Evolutionary conservation across 2,797 vertebrate genomes (phyloP).

Genomic region (Chlorospingus flavigularis): DNA sequence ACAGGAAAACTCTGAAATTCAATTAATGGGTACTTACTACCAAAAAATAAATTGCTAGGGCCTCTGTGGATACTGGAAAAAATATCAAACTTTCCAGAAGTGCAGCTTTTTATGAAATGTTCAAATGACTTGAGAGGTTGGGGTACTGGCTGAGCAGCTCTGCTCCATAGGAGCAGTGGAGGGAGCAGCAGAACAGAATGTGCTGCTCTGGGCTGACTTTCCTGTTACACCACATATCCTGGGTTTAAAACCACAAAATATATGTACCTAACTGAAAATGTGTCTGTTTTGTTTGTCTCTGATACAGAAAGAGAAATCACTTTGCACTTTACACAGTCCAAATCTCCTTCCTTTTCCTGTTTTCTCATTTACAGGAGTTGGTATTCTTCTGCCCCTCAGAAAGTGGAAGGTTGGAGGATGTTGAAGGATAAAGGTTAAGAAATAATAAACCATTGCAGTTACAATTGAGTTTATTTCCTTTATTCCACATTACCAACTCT

Average conservation of each 20-base stretch:
- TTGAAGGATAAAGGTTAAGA: background rate
- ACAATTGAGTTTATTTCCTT: background rate
- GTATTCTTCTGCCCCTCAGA: background rate
- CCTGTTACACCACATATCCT: background rate
- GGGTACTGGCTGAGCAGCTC: background rate
- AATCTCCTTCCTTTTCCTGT: background rate
- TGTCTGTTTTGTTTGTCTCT: background rate
- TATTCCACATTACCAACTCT: background rate
- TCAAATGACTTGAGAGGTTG: background rate
- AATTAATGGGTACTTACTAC: slow-evolving; percentile 3
- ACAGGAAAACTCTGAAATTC: slow-evolving; percentile 39
- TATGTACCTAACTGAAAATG: background rate
- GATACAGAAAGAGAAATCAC: background rate
- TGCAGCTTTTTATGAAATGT: background rate
- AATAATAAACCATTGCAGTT: background rate
- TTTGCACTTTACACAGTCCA: background rate
- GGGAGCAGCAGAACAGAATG: background rate
- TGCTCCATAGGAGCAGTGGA: background rate
- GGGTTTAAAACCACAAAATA: background rate
- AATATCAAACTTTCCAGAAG: background rate
- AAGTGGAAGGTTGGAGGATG: background rate
- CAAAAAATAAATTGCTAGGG: background rate
- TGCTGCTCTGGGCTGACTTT: background rate
- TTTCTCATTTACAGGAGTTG: background rate
- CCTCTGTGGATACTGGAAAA: background rate